Base-by-base conservation (phyloP, 2,888 invertebrate genomes). In the Eurois occulta region DNA sequence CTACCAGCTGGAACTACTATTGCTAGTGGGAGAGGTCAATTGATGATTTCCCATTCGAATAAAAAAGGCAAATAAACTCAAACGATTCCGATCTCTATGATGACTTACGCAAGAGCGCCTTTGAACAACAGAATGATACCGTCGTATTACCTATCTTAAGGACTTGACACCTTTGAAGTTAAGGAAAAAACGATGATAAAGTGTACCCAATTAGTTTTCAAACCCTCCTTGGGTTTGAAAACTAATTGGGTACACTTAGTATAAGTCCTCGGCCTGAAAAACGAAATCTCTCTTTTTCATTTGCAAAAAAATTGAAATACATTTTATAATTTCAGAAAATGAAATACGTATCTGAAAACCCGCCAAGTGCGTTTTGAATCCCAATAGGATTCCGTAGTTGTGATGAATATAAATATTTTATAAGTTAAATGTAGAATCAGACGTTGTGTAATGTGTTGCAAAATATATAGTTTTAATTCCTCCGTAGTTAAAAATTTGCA, bases 41-140 rank as follows among this genome's bases (percentile, higher is more conserved):
- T n/a, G n/a, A n/a, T n/a, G n/a, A n/a, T n/a, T n/a, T n/a, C n/a
- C n/a, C n/a, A n/a, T n/a, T n/a, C n/a, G n/a, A n/a, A n/a, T n/a
- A n/a, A n/a, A n/a, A n/a, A n/a, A 18, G 32, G 32, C 32, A 60
- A 21, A 32, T 1, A 60, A 32, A 32, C 32, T 32, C 60, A 32
- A 60, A 13, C 32, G 18, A 60, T 60, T 60, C 10, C 4, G 4
- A 60, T 60, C 8, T 21, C 32, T 60, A 60, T 32, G 21, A 35
- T 21, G 1, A 11, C 32, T 5, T 62, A 10, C 62, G 21, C 21
- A 35, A 62, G 35, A 62, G 35, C 66, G 75, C 32, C 83, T 85
- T 83, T 75, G 84, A 80, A 38, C 38, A 69, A 78, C 69, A 35
- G 78, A n/a, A n/a, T n/a, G n/a, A 43, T 41, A 46, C 71, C 46